These are phyloP conservation scores for Hypanus sabinus DNA, from an alignment of 2,113 vertebrate genomes.

Conservation along the genomic window DNA sequence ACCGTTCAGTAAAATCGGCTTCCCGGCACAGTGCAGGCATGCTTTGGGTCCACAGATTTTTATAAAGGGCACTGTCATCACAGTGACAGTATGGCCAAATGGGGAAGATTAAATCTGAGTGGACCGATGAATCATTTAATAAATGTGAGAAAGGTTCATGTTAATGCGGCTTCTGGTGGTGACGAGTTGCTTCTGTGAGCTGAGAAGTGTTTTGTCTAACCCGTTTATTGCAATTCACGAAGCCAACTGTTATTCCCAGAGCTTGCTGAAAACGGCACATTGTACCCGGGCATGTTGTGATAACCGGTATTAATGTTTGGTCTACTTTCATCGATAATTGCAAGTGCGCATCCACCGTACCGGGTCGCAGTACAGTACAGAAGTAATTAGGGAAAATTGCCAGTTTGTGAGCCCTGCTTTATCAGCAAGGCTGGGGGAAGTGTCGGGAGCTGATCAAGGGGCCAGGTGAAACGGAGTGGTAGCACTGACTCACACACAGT, in stretches of 20 bases:
- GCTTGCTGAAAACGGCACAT: neutral
- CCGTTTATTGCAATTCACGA: neutral
- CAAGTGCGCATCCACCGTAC: neutral
- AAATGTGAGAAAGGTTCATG: neutral
- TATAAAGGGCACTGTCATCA: neutral
- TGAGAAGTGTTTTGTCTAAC: neutral
- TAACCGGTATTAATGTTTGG: neutral
- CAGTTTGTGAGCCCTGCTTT: neutral
- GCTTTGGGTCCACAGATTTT: too few species aligned
- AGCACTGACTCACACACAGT: neutral
- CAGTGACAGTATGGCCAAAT: neutral
- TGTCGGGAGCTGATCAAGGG: neutral
- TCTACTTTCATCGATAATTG: neutral
- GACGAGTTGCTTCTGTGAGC: too few species aligned
- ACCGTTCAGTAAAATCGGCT: neutral
- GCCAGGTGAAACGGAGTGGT: constrained; percentile 2
- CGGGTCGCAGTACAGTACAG: neutral
- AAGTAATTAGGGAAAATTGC: neutral
- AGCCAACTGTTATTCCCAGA: too few species aligned
- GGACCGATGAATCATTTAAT: neutral
- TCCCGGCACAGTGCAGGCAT: neutral
- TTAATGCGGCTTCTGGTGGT: neutral
- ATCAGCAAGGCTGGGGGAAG: neutral
- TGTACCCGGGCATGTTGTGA: neutral
- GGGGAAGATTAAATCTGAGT: too few species aligned